A percentile compares a stretch with the other conserved stretches of the same genome.
Evolutionary conservation across 1,140 invertebrate species (phyloP).

Genomic region (Penaeus japonicus): DNA sequence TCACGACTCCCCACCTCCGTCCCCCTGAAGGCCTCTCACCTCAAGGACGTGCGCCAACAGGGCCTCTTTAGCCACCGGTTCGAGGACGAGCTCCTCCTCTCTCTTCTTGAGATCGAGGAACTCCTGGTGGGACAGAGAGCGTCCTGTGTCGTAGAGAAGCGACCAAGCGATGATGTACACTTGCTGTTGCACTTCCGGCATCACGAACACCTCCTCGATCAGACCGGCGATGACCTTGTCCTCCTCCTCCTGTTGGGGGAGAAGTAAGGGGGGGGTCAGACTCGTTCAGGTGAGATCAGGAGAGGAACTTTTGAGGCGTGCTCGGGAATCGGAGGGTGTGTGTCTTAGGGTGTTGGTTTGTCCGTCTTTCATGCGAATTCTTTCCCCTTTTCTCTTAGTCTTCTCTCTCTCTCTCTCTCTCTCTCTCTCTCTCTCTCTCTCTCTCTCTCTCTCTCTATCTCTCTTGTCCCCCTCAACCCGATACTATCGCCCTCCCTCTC

Average conservation of each 20-base stretch:
- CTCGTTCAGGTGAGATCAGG: no score
- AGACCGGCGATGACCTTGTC: background rate
- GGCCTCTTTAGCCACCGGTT: slow-evolving; percentile 15
- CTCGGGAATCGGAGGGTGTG: no score
- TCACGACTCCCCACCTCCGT: background rate
- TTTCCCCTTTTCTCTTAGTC: no score
- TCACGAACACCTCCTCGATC: slow-evolving; percentile 36
- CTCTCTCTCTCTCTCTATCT: no score
- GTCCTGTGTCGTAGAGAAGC: slow-evolving; percentile 31
- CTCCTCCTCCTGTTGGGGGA: background rate
- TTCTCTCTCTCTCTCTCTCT: no score
- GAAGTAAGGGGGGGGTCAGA: background rate
- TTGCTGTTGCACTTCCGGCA: slow-evolving; percentile 33
- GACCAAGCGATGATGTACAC: slow-evolving; percentile 41
- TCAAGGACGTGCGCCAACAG: slow-evolving; percentile 25
- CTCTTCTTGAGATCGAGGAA: slow-evolving; percentile 28
- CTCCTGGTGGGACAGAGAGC: slow-evolving; percentile 26
- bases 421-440: no score
- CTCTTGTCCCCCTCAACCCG: no score
- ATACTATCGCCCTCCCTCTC: no score
- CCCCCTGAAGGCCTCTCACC: background rate
- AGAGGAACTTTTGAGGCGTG: no score
- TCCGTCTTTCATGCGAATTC: no score
- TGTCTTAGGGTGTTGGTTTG: no score
- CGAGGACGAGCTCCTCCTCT: slow-evolving; percentile 13